Conservation (phyloP, 92 coral and sea anemone species). For the Palythoa heliodiscus region DNA sequence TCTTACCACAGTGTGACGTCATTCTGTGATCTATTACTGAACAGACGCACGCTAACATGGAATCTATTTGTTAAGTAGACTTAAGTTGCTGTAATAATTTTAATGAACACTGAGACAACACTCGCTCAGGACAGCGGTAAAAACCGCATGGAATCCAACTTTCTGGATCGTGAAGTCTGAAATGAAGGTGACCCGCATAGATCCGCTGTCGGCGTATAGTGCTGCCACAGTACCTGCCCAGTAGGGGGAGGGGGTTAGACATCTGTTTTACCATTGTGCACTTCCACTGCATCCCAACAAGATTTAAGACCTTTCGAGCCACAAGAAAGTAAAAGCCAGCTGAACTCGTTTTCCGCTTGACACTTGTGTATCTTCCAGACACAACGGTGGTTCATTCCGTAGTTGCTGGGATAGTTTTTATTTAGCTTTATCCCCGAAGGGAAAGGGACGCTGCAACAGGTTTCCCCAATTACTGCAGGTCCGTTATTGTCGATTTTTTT, state of each 20-base stretch:
- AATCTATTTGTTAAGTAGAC: too few relatives aligned
- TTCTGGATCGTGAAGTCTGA: not conserved
- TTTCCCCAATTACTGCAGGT: too few relatives aligned
- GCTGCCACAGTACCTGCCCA: conserved; percentile 17
- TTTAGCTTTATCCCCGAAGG: too few relatives aligned
- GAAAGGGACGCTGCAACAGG: too few relatives aligned
- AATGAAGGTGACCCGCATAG: conserved; percentile 6
- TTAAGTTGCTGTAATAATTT: too few relatives aligned
- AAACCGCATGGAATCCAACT: conserved; percentile 11
- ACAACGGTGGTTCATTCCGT: not conserved
- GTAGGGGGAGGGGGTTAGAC: not conserved
- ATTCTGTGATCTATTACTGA: too few relatives aligned
- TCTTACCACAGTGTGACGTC: too few relatives aligned
- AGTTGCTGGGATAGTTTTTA: not conserved
- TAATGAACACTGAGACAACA: not conserved
- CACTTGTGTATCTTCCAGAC: conserved; percentile 2
- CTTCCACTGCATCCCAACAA: not conserved
- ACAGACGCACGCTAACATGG: too few relatives aligned
- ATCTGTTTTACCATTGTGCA: conserved; percentile 13
- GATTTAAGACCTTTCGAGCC: conserved; percentile 5
- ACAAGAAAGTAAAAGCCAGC: not conserved
- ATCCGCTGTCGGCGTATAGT: conserved; percentile 10
- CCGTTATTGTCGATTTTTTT: too few relatives aligned
- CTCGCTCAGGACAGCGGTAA: conserved; percentile 31
- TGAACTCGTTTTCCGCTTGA: conserved; percentile 17